Conservation (phyloP, 2,797 vertebrate species). For the Schizothorax lantsangensis region DNA sequence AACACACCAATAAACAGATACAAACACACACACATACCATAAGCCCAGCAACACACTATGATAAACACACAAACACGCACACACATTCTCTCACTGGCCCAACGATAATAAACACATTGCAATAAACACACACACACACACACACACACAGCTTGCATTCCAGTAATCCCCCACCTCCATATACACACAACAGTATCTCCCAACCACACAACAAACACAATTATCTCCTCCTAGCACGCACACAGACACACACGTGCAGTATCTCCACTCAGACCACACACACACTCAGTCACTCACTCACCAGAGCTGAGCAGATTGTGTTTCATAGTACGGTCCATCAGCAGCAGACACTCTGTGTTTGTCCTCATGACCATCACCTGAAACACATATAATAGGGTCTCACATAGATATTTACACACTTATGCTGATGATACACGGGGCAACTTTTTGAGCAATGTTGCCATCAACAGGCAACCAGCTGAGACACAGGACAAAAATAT, state of each 20-base stretch:
- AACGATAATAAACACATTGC: constrained; percentile 63
- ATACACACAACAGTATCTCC: constrained; percentile 43
- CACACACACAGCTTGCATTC: constrained; percentile 52
- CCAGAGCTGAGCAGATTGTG: constrained; percentile 54
- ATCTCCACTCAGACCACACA: constrained; percentile 20
- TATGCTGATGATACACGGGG: background rate
- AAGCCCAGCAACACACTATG: constrained; percentile 50
- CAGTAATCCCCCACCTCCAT: constrained; percentile 55
- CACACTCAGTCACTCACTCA: constrained; percentile 48
- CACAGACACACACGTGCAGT: constrained; percentile 31
- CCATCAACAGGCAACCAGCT: no score
- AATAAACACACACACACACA: constrained; percentile 54
- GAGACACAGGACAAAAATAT: no score
- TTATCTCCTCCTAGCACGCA: constrained; percentile 60
- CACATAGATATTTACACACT: constrained; percentile 54
- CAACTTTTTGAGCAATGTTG: no score
- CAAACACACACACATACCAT: constrained; percentile 65
- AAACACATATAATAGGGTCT: constrained; percentile 45
- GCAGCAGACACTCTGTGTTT: constrained; percentile 44
- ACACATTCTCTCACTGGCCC: constrained; percentile 57
- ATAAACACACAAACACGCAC: constrained; percentile 48
- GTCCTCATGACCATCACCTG: constrained; percentile 48
- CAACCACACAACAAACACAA: constrained; percentile 41
- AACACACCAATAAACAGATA: constrained; percentile 52
- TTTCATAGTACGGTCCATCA: constrained; percentile 30